Evolutionary conservation across 2,888 invertebrate species (phyloP).

Genomic region (Timandra comae): DNA sequence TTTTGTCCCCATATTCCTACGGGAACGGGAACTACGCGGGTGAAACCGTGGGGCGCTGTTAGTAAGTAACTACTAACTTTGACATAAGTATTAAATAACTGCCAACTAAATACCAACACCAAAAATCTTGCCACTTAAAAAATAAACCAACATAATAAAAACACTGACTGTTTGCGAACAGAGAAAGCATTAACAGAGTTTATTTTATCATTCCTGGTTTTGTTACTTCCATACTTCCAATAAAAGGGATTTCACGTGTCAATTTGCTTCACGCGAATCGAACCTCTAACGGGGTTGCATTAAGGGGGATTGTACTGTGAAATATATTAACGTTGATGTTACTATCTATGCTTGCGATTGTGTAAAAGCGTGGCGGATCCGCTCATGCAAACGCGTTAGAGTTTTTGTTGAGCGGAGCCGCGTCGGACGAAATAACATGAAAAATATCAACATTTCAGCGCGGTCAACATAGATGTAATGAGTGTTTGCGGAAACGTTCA

Average conservation of each 20-base stretch:
- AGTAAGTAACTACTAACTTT: too few relatives aligned
- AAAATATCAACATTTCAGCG: conserved; percentile 32
- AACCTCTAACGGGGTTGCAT: conserved; percentile 5
- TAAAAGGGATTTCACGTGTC: conserved; percentile 9
- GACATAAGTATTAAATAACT: too few relatives aligned
- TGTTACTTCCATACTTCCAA: conserved; percentile 9
- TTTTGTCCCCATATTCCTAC: too few relatives aligned
- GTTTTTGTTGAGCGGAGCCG: conserved; percentile 35
- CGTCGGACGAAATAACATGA: conserved; percentile 30
- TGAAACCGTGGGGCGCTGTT: too few relatives aligned
- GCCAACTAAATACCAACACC: too few relatives aligned
- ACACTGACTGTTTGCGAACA: conserved; percentile 23
- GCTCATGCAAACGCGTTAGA: conserved; percentile 30
- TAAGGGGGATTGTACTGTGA: conserved; percentile 11
- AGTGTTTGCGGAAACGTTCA: not conserved
- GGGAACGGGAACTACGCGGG: too few relatives aligned
- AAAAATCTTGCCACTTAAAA: too few relatives aligned
- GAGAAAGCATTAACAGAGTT: conserved; percentile 25
- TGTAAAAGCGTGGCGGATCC: conserved; percentile 32
- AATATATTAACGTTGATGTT: conserved; percentile 17
- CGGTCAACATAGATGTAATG: conserved; percentile 20
- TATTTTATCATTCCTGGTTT: conserved; percentile 25
- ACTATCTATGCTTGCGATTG: conserved; percentile 27
- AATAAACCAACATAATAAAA: conserved; percentile 26
- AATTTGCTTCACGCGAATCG: conserved; percentile 10